Conservation (phyloP, 2,888 invertebrate species). For the Archips crataeganus region DNA sequence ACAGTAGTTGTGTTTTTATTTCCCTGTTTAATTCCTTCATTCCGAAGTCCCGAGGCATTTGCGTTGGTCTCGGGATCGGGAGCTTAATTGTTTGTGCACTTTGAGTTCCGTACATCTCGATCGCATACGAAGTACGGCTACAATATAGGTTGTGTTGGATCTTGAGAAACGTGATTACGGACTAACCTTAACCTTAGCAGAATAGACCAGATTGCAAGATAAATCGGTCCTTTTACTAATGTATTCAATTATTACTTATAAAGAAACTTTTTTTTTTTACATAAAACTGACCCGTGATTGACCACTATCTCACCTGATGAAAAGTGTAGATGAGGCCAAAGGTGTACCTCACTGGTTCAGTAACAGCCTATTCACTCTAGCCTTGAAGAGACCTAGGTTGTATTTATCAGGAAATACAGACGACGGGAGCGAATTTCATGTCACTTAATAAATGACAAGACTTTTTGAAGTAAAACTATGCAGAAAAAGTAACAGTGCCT, state of each 20-base stretch:
- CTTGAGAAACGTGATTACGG: slow-evolving; percentile 2
- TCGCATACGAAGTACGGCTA: slow-evolving; percentile 20
- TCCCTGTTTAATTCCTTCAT: slow-evolving; percentile 31
- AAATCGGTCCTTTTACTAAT: not conserved
- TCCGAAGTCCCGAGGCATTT: slow-evolving; percentile 33
- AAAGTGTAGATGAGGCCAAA: too few relatives aligned
- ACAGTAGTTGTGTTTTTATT: slow-evolving; percentile 12
- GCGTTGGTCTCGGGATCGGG: slow-evolving; percentile 25
- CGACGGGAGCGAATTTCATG: too few relatives aligned
- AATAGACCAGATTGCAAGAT: not conserved
- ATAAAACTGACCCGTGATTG: too few relatives aligned
- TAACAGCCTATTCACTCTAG: too few relatives aligned
- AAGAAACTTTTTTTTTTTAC: too few relatives aligned
- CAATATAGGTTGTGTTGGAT: slow-evolving; percentile 2
- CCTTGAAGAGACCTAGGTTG: too few relatives aligned
- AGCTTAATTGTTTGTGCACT: slow-evolving; percentile 40
- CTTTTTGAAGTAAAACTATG: too few relatives aligned
- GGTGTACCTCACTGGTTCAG: too few relatives aligned
- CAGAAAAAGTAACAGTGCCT: too few relatives aligned
- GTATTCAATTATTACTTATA: not conserved
- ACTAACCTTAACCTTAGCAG: not conserved
- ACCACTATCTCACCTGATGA: too few relatives aligned
- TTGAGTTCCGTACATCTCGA: slow-evolving; percentile 29
- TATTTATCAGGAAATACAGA: too few relatives aligned
- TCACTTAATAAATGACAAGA: too few relatives aligned